Evolutionary conservation across 2,113 vertebrate genomes (phyloP), one percentile per base, ranked within the genome.

Genomic region (Larimichthys polyactis): DNA sequence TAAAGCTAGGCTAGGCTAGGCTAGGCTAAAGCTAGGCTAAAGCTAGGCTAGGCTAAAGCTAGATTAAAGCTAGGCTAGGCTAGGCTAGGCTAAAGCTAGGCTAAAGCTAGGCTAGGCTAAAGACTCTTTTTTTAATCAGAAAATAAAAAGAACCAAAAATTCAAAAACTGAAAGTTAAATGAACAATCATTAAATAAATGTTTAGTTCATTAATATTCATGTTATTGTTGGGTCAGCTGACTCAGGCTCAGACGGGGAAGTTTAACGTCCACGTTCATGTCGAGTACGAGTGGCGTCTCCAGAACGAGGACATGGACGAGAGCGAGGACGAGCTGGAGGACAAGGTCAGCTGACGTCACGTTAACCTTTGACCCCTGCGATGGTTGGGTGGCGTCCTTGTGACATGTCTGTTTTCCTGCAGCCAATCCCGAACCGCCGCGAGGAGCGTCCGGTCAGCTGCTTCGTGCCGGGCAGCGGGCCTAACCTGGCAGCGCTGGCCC

Each of bases 291-390:
- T 99, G 98, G 98, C 94, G 98, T 11, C 93, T 99, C 62, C 96
- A 97, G 49, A 96, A 98, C 0, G 96, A 97, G 84, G 97, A 99
- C 90, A 93, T 99, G 87, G 98, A 99, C 0, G 98, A 99, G 91
- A 99, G 97, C 1, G 98, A 99, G 5, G 98, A 99, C 19, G 98
- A 99, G 65, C 91, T 98, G 94, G 98, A 99, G 67, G 98, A 99
- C 89, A 99, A 99, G 90, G 89, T 97, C 12, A 92, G 96, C 91
- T 87, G 16, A 4, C 20, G 22, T 63, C 2, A 1, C 16, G 3
- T 44, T 3, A 8, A 44, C 8, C 32, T 2, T 0, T 3, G 0
- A 1, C 7, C 11, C 4, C 2, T 15, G 29, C 15, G 1, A 14
- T 3, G 10, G 36, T 69, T 2, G 0, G 3, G 46, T 11, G 2